Evolutionary conservation across 2,888 invertebrate species (phyloP), one percentile per base, ranked within the genome.

Genomic region (Patella pellucida): DNA sequence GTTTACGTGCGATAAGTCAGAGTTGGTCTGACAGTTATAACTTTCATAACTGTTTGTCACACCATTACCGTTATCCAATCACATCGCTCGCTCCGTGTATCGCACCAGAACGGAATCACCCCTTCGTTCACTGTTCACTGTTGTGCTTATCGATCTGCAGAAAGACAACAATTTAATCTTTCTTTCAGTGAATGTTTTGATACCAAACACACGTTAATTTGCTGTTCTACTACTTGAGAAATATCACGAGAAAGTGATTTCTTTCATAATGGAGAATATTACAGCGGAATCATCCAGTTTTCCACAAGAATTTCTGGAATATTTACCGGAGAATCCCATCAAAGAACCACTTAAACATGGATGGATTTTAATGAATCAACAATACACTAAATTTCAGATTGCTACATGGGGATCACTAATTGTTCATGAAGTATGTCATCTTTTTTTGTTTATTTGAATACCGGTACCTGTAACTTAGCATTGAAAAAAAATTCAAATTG

Each of bases 311-410:
- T 52, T 50, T 15, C 51, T 68, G 12, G 68, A 79, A 56, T 75
- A 73, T 70, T 74, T 81, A 69, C 81, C 80, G 41, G 78, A 79
- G 67, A 82, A 82, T 62, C 85, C 84, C 72, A 77, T 86, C 68
- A 81, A 77, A 77, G 83, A 80, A 27, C 78, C 78, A 27, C 72
- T 81, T 67, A 78, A 62, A 72, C 62, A 79, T 52, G 80, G 77
- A 11, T 87, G 88, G 88, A 78, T 74, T 68, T 80, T 78, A 72
- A 88, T 88, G 88, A 83, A 77, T 14, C 81, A 83, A 62, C 83
- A 84, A 78, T 88, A 85, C 79, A 83, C 86, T 1, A 86, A 87
- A 76, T 86, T 85, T 78, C 86, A 87, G 76, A 88, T 88, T 68
- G 86, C 88, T 15, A 86, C 85, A 9, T 86, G 82, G 81, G 88